These are phyloP conservation scores for Andrena flavipes DNA, from an alignment of 2,888 invertebrate species.

Conservation along the genomic window DNA sequence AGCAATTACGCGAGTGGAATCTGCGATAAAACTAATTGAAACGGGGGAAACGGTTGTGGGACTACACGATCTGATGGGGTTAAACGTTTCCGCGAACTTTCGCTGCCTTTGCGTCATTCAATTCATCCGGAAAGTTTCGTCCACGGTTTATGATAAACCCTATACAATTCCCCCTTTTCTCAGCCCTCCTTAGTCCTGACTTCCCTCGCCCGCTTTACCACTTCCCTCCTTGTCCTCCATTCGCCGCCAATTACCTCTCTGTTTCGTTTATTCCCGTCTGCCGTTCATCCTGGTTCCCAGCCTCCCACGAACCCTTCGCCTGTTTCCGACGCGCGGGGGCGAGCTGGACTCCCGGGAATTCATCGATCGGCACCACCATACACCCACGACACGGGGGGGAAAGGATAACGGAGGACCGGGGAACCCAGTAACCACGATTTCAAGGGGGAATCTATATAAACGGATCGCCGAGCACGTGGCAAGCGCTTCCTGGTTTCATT, in stretches of 20 bases:
- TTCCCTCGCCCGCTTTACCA: background rate
- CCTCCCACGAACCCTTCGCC: background rate
- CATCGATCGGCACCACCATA: slow-evolving; percentile 69
- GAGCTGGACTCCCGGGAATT: slow-evolving; percentile 71
- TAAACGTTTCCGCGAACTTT: too few relatives aligned
- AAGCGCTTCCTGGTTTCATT: slow-evolving; percentile 31
- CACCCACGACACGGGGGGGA: slow-evolving; percentile 43
- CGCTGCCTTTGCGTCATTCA: too few relatives aligned
- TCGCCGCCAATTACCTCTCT: background rate
- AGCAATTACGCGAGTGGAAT: too few relatives aligned
- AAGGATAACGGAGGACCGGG: slow-evolving; percentile 15
- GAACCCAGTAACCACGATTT: slow-evolving; percentile 53
- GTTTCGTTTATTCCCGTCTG: background rate
- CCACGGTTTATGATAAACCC: too few relatives aligned
- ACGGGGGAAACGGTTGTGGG: too few relatives aligned
- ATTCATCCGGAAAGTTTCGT: too few relatives aligned
- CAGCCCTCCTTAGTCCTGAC: too few relatives aligned
- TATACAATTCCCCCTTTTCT: too few relatives aligned
- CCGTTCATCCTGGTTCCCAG: background rate
- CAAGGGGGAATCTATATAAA: slow-evolving; percentile 43
- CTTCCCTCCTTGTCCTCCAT: background rate
- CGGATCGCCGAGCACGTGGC: slow-evolving; percentile 48
- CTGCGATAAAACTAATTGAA: too few relatives aligned
- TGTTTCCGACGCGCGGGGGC: slow-evolving; percentile 17
- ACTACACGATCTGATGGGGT: too few relatives aligned